Evolutionary conservation across 2,888 invertebrate species (phyloP), one percentile per base, ranked within the genome.

Genomic region (Xanthostigma xanthostigma): DNA sequence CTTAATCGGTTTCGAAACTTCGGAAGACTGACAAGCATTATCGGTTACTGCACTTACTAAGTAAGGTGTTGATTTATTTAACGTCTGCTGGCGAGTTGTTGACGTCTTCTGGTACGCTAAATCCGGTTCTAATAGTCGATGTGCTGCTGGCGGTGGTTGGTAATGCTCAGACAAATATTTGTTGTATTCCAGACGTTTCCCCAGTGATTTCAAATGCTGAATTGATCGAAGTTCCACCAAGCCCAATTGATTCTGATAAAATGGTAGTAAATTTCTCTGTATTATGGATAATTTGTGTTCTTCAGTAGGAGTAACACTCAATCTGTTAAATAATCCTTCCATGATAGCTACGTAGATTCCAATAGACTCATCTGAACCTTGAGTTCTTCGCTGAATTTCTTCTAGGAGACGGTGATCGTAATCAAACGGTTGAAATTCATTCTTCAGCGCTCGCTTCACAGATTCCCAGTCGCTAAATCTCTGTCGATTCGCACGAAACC

Each of bases 181-280:
- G 14, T 51, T 49, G 27, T 49, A 27, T 27, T 53, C 51, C 9
- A 54, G 37, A 9, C 41, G 49, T 47, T 50, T 45, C 10, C 52
- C 53, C 12, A 53, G 45, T 41, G 43, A 44, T 33, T 47, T 13
- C 3, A 54, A 47, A 33, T 54, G 47, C 8, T 44, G 35, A 37
- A 50, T 48, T 27, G 53, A 49, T 10, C 49, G 45, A 2, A 52
- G 49, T 13, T 53, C 40, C 9, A 49, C 42, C 12, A 54, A 38
- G 36, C 46, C 50, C 27, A 54, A 47, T 41, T 52, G 50, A 41
- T 43, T 50, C 38, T 55, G 53, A 37, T 53, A 53, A 27, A 52
- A 53, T 13, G 51, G 53, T 13, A 48, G 37, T 11, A 53, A 48
- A 49, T 55, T 55, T 10, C 49, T 37, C 36, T 12, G 27, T 33